Base-by-base conservation (phyloP, 2,888 invertebrate genomes). In the Dolichopus griseipennis region DNA sequence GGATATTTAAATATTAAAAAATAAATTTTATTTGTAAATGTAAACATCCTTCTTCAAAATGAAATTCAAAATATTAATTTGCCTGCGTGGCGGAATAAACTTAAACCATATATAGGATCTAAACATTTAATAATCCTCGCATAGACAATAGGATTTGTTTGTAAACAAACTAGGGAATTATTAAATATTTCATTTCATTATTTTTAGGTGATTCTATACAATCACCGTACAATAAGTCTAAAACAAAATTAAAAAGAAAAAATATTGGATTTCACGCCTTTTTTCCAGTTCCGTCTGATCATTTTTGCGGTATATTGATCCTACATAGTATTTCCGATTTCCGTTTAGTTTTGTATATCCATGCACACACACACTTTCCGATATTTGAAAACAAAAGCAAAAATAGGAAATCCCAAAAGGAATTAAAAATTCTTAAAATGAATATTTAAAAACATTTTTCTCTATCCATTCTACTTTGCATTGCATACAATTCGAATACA, bases 211-310 rank as follows among this genome's bases (percentile, higher is more conserved):
- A 12, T 37, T 37, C 37, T 9, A 27, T 27, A 4, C 3, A 27
- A 27, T n/a, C n/a, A n/a, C n/a, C n/a, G n/a, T 4, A 27, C 27
- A 27, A 27, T 27, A 27, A 27, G 27, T 5, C 27, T 4, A 27
- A 27, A 27, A 27, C 27, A 27, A 27, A 41, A 41, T 7, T 9
- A 41, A 9, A 12, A n/a, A n/a, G n/a, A n/a, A n/a, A 52, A n/a
- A 52, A 52, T 52, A 52, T 52, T 12, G 52, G n/a, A 52, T 52
- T 52, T 52, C 52, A 52, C 52, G 52, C 52, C 52, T 52, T 37
- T 15, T n/a, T 15, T 41, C 41, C 41, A 52, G 18, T 52, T 52
- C 52, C 52, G 6, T 52, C n/a, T 18, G 15, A 37, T 37, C 37
- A 9, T 7, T 37, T 52, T 52, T 52, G 52, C n/a, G 15, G 52